Conservation (phyloP, 37 sponge, comb jelly and placozoan genomes). For the Hormiphora californensis region DNA sequence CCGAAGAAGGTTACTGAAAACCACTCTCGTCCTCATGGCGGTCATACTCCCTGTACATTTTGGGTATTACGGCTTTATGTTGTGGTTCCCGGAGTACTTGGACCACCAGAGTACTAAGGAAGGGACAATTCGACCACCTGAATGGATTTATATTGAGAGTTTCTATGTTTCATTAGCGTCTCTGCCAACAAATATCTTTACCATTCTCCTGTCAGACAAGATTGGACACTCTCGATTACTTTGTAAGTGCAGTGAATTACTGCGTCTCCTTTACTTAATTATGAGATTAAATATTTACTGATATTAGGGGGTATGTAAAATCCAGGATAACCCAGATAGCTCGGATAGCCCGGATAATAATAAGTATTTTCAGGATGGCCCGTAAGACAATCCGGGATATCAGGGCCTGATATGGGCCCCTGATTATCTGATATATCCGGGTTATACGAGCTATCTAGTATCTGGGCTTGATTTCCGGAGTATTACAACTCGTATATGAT, state of each 20-base stretch:
- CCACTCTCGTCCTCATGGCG: slow-evolving; percentile 8
- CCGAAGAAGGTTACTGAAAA: neutral
- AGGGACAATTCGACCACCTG: neutral
- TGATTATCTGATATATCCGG: no score
- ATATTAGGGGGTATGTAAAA: no score
- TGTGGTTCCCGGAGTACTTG: slow-evolving; percentile 95
- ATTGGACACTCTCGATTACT: slow-evolving; percentile 56
- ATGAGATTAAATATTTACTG: no score
- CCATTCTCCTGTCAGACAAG: slow-evolving; percentile 54
- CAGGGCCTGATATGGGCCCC: no score
- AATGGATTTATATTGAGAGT: slow-evolving; percentile 59
- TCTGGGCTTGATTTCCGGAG: no score
- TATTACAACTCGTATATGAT: no score
- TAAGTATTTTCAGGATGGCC: no score
- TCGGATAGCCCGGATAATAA: no score
- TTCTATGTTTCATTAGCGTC: slow-evolving; percentile 58
- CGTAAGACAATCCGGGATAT: no score
- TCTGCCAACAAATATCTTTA: slow-evolving; percentile 58
- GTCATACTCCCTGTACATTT: slow-evolving; percentile 47
- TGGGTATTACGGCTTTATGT: slow-evolving; percentile 77
- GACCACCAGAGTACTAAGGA: neutral
- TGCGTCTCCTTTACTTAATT: no score
- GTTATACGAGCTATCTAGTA: no score
- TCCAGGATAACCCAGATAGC: no score
- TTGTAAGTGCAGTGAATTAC: slow-evolving; percentile 52